Evolutionary conservation across 2,797 vertebrate genomes (phyloP), one percentile per base, ranked within the genome.

Genomic region (Pelochelys cantorii): DNA sequence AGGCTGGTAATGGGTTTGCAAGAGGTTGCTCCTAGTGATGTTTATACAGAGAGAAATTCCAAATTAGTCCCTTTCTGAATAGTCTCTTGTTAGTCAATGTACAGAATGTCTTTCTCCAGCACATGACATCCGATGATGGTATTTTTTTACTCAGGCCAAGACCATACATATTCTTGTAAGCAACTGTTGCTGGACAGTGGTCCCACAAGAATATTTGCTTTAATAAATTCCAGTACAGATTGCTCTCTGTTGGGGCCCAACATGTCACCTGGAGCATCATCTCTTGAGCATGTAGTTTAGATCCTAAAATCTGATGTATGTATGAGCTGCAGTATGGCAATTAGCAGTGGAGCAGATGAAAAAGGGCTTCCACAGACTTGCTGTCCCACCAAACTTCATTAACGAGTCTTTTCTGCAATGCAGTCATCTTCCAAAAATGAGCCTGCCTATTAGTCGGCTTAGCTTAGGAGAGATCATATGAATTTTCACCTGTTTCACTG

Each of bases 231-330:
- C 48, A 8, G 37, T 52, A 57, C 80, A 17, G n/a, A 55, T 15
- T 3, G 0, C 15, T 48, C 34, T 77, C 1, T 31, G 17, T 56
- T 84, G 79, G 78, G 7, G 88, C 82, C 82, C 11, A 57, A 20
- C 6, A n/a, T 77, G 81, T 84, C 37, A 74, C 15, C 75, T 1
- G 5, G 86, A 81, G 9, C 29, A 37, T 82, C 34, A 84, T 78
- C 2, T 0, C 5, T 65, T 79, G 65, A 57, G 79, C 86, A 13
- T 25, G 60, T 57, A 79, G 90, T 53, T 80, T 48, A 52, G 90
- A 78, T 55, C 86, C 48, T 12, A 27, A 83, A 20, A 20, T 20
- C 0, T 14, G 0, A 0, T 0, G 1, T n/a, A n/a, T n/a, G n/a
- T n/a, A n/a, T 94, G 55, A 84, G 68, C 71, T 86, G 79, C 81